Conservation (phyloP, 2,113 vertebrate species). For the Mormyrus iriodes region DNA sequence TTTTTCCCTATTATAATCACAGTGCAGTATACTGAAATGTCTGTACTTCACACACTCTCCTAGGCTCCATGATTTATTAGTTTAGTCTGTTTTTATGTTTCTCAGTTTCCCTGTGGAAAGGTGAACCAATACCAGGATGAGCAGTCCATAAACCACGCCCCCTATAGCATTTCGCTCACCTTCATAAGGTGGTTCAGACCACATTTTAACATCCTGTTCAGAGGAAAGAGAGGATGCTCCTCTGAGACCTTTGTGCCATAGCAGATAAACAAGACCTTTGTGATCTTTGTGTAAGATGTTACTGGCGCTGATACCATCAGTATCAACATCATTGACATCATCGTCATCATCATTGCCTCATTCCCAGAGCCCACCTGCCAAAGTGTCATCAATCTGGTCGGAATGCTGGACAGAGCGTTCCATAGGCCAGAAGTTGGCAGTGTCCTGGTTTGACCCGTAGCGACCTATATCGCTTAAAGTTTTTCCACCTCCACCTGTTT, state of each 20-base stretch:
- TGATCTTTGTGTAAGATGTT: not conserved
- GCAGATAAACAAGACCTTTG: not conserved
- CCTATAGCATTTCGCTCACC: not conserved
- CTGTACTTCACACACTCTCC: not conserved
- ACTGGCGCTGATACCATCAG: not conserved
- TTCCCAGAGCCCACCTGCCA: not conserved
- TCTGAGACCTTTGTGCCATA: not conserved
- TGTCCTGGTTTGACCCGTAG: not conserved
- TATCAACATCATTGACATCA: not conserved
- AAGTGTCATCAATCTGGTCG: not conserved
- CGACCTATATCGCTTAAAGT: not conserved
- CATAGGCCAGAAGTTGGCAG: not conserved
- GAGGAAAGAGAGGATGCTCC: not conserved
- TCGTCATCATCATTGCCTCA: not conserved
- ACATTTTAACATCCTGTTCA: not conserved
- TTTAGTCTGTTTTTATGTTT: not conserved
- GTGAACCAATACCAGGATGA: not conserved
- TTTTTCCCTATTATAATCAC: not conserved
- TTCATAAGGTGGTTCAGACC: not conserved
- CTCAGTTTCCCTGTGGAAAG: not conserved
- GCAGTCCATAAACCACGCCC: not conserved
- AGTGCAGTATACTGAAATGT: not conserved
- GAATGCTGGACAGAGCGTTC: not conserved
- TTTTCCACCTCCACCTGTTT: not conserved
- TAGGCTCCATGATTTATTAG: not conserved